These are phyloP conservation scores for Nephrotoma appendiculata DNA, from an alignment of 2,888 invertebrate species.

Conservation along the genomic window DNA sequence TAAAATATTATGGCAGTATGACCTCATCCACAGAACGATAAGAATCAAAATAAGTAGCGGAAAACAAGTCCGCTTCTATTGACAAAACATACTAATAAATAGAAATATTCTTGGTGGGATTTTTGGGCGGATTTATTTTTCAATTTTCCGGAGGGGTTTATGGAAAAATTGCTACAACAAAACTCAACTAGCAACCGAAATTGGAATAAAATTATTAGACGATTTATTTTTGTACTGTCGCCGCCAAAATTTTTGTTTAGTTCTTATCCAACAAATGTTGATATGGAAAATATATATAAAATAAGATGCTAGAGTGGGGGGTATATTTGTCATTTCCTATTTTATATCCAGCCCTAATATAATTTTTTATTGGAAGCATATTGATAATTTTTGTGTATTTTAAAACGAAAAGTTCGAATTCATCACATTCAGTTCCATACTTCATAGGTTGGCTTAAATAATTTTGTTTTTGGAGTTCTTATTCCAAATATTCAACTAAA, in stretches of 20 bases:
- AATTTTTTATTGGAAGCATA: not conserved
- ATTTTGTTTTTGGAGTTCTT: too few species aligned
- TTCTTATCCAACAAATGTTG: not conserved
- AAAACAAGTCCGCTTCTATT: not conserved
- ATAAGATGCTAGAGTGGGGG: not conserved
- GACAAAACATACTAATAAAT: not conserved
- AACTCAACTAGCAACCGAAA: not conserved
- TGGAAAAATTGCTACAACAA: not conserved
- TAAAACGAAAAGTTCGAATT: too few species aligned
- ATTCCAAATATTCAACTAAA: too few species aligned
- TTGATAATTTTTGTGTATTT: not conserved
- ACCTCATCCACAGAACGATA: not conserved
- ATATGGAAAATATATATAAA: not conserved
- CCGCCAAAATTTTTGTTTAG: not conserved
- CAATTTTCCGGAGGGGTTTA: not conserved
- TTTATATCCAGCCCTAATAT: not conserved
- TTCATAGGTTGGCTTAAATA: too few species aligned
- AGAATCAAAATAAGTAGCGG: not conserved
- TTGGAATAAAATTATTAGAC: not conserved
- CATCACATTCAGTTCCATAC: too few species aligned
- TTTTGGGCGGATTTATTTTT: not conserved
- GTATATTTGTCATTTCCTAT: not conserved
- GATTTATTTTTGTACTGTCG: not conserved
- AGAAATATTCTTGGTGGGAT: not conserved
- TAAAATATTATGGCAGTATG: not conserved